Conservation (phyloP, 2,113 vertebrate genomes). For the Gobius niger region DNA sequence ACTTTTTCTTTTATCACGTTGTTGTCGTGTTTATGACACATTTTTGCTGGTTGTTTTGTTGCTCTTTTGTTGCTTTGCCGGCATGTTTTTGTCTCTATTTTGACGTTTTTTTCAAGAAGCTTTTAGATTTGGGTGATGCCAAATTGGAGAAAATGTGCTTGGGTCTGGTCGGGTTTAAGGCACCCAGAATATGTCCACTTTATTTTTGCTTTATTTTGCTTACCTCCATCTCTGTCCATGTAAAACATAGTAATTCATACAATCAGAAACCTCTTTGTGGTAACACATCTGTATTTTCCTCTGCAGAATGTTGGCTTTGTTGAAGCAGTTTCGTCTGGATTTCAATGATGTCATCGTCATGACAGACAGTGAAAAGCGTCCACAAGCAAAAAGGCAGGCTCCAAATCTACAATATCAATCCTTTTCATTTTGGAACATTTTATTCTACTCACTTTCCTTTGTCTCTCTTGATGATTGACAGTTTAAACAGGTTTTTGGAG, state of each 20-base stretch:
- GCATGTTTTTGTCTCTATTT: too few species aligned
- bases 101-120: too few species aligned
- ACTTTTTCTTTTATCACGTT: too few species aligned
- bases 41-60: too few species aligned
- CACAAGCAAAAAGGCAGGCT: slow-evolving; percentile 68
- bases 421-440: neutral
- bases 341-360: slow-evolving; percentile 75
- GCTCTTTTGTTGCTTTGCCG: too few species aligned
- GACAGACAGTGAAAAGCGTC: slow-evolving; percentile 73
- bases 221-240: too few species aligned
- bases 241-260: neutral
- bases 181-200: too few species aligned
- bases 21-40: too few species aligned
- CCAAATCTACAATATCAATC: neutral
- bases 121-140: too few species aligned
- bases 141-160: too few species aligned
- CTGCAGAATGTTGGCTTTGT: slow-evolving; percentile 70
- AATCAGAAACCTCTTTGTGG: neutral
- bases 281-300: neutral
- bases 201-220: too few species aligned
- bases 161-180: too few species aligned
- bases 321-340: slow-evolving; percentile 74
- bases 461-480: slow-evolving; percentile 18
- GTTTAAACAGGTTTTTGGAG: slow-evolving; percentile 72
- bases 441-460: neutral